phyloP scores from a whole-genome alignment of 1,140 invertebrate species.

The Lepidurus arcticus region DNA sequence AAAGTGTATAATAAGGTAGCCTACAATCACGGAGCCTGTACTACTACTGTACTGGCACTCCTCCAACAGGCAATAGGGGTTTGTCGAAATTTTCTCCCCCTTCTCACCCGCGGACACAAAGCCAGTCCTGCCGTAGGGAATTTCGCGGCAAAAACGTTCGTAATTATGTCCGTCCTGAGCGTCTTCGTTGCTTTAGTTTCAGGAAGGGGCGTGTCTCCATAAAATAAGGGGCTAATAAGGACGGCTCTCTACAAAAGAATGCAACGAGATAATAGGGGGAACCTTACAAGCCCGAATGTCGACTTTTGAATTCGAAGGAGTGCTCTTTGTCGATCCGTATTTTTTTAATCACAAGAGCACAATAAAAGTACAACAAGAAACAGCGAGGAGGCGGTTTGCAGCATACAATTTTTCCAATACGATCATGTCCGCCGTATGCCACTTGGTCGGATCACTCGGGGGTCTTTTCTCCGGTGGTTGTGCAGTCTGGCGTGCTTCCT shows the following conservation, averaged over 20 bases:
- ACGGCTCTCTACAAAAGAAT: not conserved
- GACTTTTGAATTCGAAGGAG: not conserved
- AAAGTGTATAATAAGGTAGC: not conserved
- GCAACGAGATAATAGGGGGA: not conserved
- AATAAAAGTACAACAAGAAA: not conserved
- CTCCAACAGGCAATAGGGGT: not conserved
- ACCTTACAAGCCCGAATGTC: not conserved
- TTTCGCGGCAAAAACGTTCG: not conserved
- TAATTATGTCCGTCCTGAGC: slow-evolving; percentile 6
- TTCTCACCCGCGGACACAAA: not conserved
- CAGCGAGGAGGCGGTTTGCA: not conserved
- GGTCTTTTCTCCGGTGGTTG: slow-evolving; percentile 25
- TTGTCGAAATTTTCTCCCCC: not conserved
- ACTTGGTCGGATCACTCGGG: slow-evolving; percentile 6
- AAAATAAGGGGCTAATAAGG: not conserved
- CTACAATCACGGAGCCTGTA: not conserved
- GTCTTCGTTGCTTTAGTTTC: not conserved
- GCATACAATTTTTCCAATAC: slow-evolving; percentile 23
- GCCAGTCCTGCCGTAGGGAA: not conserved
- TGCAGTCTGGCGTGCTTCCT: slow-evolving; percentile 24
- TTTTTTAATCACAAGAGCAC: not conserved
- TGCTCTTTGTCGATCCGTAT: not conserved
- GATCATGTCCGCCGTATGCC: slow-evolving; percentile 27
- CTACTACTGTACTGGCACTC: not conserved
- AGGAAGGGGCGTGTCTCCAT: not conserved